Evolutionary conservation across 2,797 vertebrate species (phyloP), one percentile per base, ranked within the genome.

Genomic region (Gymnoscopelus microlampas): DNA sequence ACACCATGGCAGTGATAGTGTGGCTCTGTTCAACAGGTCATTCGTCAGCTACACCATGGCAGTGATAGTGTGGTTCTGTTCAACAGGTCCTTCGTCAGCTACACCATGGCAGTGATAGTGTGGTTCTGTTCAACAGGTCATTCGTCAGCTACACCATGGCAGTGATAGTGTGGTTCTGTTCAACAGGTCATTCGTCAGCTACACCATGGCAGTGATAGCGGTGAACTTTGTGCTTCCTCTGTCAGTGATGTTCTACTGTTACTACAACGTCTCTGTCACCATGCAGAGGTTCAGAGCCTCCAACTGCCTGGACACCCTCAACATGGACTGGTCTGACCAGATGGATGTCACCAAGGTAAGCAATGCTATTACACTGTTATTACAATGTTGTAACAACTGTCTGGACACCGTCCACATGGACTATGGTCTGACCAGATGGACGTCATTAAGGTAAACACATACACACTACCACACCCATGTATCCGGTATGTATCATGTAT

Each of bases 161-260:
- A 4, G 26, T 35, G 4, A 35, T 35, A 35, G 32, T 35, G 29
- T 32, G 5, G 9, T 44, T 44, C 1, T 44, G 2, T 10, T 44
- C 63, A 84, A 65, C 91, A 96, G 95, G 79, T 94, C 94, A 73
- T 96, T 44, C 39, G 39, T 44, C 39, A 44, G 39, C 39, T 44
- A 44, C 39, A 44, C 95, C 24, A 93, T 96, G 94, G 89, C 91
- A 32, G 95, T 98, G 79, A 94, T 99, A 68, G 89, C 68, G 26
- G 89, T 98, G 67, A 99, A 99, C 92, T 99, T 99, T 82, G 82
- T 96, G 49, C 61, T 96, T 70, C 97, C 98, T 12, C 89, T 99
- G 65, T 89, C 86, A 3, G 91, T 96, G 89, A 99, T 99, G 97
- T 95, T 96, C 87, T 99, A 97, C 91, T 99, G 97, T 91, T 98